Conservation (phyloP, 2,888 invertebrate genomes). For the Epinotia demarniana region DNA sequence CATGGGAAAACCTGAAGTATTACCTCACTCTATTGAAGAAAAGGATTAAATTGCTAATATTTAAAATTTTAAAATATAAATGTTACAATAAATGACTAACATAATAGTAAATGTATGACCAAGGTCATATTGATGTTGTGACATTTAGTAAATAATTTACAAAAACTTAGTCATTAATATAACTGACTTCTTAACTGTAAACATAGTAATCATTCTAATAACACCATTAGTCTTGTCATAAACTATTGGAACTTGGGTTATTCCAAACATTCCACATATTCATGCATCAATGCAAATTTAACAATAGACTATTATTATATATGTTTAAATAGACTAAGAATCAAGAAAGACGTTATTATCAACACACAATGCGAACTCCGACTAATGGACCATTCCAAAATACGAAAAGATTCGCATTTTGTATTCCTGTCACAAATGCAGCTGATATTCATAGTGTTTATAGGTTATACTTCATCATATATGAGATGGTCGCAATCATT, state of each 20-base stretch:
- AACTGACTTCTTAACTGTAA: neutral
- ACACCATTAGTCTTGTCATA: constrained; percentile 1
- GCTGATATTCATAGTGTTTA: constrained; percentile 38
- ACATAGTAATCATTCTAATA: neutral
- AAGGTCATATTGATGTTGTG: neutral
- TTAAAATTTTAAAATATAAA: too few species aligned
- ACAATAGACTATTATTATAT: constrained; percentile 7
- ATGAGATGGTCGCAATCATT: constrained; percentile 6
- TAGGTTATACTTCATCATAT: constrained; percentile 39
- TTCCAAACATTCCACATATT: neutral
- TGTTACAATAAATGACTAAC: neutral
- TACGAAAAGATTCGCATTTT: constrained; percentile 1
- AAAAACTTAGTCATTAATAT: neutral
- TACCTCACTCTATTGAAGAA: too few species aligned
- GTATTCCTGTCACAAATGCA: constrained; percentile 32
- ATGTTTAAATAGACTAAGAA: neutral
- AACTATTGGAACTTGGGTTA: neutral
- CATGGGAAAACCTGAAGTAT: too few species aligned
- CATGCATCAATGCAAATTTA: constrained; percentile 4
- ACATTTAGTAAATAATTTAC: neutral
- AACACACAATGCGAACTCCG: neutral
- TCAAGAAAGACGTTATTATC: neutral
- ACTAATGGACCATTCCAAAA: neutral
- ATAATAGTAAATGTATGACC: neutral
- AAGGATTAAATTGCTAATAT: too few species aligned